Percentiles rank a stretch among this genome's conserved stretches.
These are phyloP conservation scores for Chascanopsetta lugubris DNA, from an alignment of 2,113 vertebrate genomes.

Conservation along the genomic window DNA sequence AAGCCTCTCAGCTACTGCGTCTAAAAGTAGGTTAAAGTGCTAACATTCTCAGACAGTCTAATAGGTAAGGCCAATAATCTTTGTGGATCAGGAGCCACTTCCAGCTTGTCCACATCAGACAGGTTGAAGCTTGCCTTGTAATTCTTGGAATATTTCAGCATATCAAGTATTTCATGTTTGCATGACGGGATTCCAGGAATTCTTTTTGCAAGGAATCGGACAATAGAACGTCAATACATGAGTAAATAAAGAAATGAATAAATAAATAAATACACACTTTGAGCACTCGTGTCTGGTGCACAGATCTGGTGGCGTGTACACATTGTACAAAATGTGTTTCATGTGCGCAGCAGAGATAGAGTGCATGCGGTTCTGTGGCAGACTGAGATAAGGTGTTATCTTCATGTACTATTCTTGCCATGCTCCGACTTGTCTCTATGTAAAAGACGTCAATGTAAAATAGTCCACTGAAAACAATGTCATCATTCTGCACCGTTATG, in stretches of 20 bases:
- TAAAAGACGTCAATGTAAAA: conserved; percentile 1
- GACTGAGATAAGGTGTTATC: conserved; percentile 64
- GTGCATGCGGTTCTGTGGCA: conserved; percentile 9
- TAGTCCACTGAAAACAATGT: conserved; percentile 6
- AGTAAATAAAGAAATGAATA: not conserved
- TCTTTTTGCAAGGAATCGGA: not conserved
- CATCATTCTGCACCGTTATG: not conserved
- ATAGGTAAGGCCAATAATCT: conserved; percentile 35
- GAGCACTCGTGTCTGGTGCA: not conserved
- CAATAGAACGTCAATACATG: not conserved
- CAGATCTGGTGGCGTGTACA: conserved; percentile 29
- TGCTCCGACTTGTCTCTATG: conserved; percentile 42
- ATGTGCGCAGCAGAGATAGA: conserved; percentile 35
- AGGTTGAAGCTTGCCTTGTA: conserved; percentile 2
- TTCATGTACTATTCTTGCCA: conserved; percentile 44
- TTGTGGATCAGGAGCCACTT: conserved; percentile 30
- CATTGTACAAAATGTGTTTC: conserved; percentile 13
- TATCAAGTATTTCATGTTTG: not conserved
- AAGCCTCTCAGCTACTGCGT: conserved; percentile 49
- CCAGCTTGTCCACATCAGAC: conserved; percentile 17
- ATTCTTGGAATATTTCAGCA: conserved; percentile 10
- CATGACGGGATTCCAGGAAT: not conserved
- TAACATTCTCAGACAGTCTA: conserved; percentile 51
- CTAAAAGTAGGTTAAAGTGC: conserved; percentile 42
- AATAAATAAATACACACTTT: not conserved